phyloP scores from a whole-genome alignment of 1,140 invertebrate species.

The Plectrocnemia conspersa region DNA sequence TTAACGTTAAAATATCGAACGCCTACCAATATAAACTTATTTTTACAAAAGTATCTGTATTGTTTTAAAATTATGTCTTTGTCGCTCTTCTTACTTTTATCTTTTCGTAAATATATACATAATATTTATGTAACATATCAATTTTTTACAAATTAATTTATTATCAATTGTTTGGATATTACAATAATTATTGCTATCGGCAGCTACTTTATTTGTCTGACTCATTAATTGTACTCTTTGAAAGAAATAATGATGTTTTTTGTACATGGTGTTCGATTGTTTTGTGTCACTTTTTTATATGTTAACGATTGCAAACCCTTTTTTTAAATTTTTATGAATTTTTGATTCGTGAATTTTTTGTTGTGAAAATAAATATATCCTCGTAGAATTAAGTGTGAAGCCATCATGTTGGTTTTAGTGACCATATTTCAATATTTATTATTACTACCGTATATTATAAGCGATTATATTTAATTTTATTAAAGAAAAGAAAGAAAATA shows the following conservation, averaged over 20 bases:
- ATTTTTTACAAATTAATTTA: slow-evolving; percentile 3
- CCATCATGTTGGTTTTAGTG: slow-evolving; percentile 34
- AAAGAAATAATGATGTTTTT: neutral
- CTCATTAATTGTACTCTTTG: too few relatives aligned
- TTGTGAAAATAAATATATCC: slow-evolving; percentile 29
- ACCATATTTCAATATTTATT: slow-evolving; percentile 35
- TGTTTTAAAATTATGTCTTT: neutral
- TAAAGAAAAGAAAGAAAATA: slow-evolving; percentile 34
- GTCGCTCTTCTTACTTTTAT: neutral
- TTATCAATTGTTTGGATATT: neutral
- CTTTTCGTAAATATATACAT: neutral
- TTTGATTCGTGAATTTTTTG: too few relatives aligned
- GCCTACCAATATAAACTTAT: neutral
- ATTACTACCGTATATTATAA: slow-evolving; percentile 35
- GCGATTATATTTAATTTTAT: slow-evolving; percentile 37
- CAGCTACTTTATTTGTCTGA: neutral
- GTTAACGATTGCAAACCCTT: neutral
- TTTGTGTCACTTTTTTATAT: neutral
- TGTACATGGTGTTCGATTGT: slow-evolving; percentile 3
- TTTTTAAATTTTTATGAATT: slow-evolving; percentile 7
- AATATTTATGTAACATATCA: neutral
- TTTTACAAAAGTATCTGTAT: neutral
- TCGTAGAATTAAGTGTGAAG: slow-evolving; percentile 32
- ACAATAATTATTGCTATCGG: neutral
- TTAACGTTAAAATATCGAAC: neutral